These are phyloP conservation scores for Macaca nemestrina DNA, from an alignment of 2,113 vertebrate genomes.

Conservation along the genomic window DNA sequence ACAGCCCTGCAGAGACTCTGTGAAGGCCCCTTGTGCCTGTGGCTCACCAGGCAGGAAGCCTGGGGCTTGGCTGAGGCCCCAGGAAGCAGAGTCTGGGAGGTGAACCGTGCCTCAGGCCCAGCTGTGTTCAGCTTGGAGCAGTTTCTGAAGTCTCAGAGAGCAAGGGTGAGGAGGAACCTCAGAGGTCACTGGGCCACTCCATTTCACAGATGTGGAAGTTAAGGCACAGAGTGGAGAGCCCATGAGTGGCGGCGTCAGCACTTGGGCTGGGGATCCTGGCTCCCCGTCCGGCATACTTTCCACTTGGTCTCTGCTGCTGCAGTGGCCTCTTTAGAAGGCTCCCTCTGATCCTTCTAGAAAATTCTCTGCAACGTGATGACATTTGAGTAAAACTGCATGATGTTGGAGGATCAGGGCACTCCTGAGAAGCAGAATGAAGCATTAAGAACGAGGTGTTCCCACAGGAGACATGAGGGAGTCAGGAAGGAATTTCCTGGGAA, in stretches of 20 bases:
- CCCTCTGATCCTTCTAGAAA: constrained; percentile 27
- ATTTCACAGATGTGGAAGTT: background rate
- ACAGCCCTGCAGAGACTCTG: constrained; percentile 10
- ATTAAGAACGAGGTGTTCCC: background rate
- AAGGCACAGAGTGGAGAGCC: background rate
- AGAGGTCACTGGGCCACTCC: background rate
- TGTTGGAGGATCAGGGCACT: background rate
- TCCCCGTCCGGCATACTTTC: background rate
- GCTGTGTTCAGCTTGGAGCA: background rate
- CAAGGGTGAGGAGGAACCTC: background rate
- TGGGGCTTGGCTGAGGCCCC: constrained; percentile 53
- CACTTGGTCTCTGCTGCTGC: background rate
- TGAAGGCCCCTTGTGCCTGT: constrained; percentile 54
- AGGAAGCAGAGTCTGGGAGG: constrained; percentile 51
- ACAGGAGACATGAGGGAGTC: too few relatives aligned
- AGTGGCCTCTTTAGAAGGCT: background rate
- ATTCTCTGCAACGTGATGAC: background rate
- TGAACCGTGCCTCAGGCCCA: background rate
- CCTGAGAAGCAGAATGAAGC: background rate
- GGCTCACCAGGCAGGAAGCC: constrained; percentile 50
- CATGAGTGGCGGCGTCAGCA: background rate
- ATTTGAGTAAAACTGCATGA: background rate
- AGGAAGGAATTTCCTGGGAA: background rate
- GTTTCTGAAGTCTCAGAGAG: constrained; percentile 33
- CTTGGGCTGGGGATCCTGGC: background rate